Evolutionary conservation across 2,797 vertebrate species (phyloP).

Genomic region (Gymnoscopelus braueri): DNA sequence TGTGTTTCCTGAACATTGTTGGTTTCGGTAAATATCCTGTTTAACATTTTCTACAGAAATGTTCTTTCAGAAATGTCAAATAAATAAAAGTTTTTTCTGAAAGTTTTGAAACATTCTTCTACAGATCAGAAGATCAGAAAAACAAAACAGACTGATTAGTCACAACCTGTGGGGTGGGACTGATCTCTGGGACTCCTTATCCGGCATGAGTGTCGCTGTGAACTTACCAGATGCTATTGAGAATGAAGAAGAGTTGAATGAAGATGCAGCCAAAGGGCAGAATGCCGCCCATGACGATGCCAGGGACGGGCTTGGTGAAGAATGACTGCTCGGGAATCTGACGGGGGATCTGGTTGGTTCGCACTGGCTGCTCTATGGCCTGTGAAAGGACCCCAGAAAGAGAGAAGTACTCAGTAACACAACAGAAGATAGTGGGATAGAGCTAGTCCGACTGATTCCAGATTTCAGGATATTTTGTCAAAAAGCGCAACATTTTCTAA

Average conservation of each 20-base stretch:
- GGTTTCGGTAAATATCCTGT: no score
- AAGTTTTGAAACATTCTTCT: no score
- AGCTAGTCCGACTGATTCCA: no score
- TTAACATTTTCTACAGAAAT: no score
- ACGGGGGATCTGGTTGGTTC: constrained; percentile 89
- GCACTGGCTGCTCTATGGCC: constrained; percentile 88
- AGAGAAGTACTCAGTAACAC: not conserved
- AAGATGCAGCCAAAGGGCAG: constrained; percentile 94
- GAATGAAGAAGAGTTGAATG: constrained; percentile 93
- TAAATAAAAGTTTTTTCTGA: no score
- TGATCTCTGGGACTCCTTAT: not conserved
- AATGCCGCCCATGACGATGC: constrained; percentile 90
- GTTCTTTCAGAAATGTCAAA: no score
- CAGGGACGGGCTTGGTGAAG: constrained; percentile 88
- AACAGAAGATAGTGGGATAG: no score
- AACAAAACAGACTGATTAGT: no score
- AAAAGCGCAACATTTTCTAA: not conserved
- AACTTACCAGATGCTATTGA: constrained; percentile 93
- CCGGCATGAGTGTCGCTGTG: not conserved
- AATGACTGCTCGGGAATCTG: constrained; percentile 90
- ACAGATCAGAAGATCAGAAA: no score
- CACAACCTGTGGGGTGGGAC: no score
- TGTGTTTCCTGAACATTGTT: no score
- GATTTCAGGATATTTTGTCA: no score
- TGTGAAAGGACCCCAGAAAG: constrained; percentile 40